A percentile compares a stretch with the other conserved stretches of the same genome.
Evolutionary conservation across 2,113 vertebrate species (phyloP).

Genomic region (Centropus bengalensis): DNA sequence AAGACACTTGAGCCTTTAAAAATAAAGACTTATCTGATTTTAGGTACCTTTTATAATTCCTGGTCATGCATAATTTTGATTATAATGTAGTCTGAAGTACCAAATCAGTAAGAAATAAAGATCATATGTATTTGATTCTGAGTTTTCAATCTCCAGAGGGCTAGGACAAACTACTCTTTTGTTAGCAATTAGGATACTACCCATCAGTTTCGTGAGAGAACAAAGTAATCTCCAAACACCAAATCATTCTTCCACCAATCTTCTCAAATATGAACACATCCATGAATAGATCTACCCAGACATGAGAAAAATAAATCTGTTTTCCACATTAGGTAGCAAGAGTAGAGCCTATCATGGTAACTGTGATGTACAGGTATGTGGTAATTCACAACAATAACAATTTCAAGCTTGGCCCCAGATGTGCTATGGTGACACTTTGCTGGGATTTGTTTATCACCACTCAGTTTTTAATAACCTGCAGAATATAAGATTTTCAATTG

Average conservation of each 20-base stretch:
- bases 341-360: not conserved
- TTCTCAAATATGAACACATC: not conserved
- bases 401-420: not conserved
- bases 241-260: not conserved
- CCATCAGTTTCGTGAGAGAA: not conserved
- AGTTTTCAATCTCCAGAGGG: not conserved
- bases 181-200: not conserved
- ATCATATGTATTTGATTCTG: not conserved
- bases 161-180: not conserved
- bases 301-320: not conserved
- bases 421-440: accelerated
- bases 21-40: not conserved
- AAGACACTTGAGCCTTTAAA: not conserved
- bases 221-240: not conserved
- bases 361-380: not conserved
- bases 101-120: not conserved
- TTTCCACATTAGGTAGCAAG: not conserved
- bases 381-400: not conserved
- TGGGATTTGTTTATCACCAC: not conserved
- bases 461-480: not conserved
- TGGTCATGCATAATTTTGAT: not conserved
- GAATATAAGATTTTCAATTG: not conserved
- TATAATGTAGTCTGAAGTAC: not conserved
- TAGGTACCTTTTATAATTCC: not conserved
- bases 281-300: not conserved